Evolutionary conservation across 2,888 invertebrate genomes (phyloP).

Genomic region (Philereme transversata): DNA sequence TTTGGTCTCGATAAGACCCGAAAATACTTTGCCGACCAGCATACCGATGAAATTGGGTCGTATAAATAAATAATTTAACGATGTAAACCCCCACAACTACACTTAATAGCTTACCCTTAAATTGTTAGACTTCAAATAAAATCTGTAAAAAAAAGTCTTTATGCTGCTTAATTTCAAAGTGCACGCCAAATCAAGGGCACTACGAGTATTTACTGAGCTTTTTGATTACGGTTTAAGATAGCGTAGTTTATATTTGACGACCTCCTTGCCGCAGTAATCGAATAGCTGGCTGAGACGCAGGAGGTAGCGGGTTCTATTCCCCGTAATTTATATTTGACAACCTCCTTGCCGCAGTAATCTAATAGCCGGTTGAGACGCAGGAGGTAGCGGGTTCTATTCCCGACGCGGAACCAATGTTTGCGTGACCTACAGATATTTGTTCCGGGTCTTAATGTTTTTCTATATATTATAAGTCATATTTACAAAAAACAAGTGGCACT

Average conservation of each 20-base stretch:
- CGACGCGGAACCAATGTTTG: too few relatives aligned
- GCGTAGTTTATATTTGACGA: background rate
- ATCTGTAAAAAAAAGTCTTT: constrained; percentile 54
- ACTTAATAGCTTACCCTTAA: constrained; percentile 65
- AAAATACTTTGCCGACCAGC: constrained; percentile 78
- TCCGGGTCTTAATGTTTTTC: too few relatives aligned
- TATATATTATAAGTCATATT: too few relatives aligned
- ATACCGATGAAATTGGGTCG: constrained; percentile 76
- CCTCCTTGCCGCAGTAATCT: too few relatives aligned
- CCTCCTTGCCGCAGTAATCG: too few relatives aligned
- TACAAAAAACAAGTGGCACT: too few relatives aligned
- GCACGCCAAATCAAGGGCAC: constrained; percentile 43
- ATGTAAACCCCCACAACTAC: constrained; percentile 69
- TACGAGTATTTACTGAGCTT: constrained; percentile 15
- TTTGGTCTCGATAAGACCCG: constrained; percentile 76
- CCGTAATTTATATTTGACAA: too few relatives aligned
- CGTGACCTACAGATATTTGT: too few relatives aligned
- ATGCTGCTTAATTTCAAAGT: constrained; percentile 52
- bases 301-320: too few relatives aligned
- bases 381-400: too few relatives aligned
- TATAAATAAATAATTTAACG: constrained; percentile 80
- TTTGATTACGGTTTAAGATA: background rate
- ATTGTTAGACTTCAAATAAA: constrained; percentile 62
- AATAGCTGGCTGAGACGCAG: too few relatives aligned
- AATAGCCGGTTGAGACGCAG: too few relatives aligned